A percentile compares a stretch with the other conserved stretches of the same genome.
These are phyloP conservation scores for Gambusia affinis DNA, from an alignment of 2,113 vertebrate species.

Conservation along the genomic window DNA sequence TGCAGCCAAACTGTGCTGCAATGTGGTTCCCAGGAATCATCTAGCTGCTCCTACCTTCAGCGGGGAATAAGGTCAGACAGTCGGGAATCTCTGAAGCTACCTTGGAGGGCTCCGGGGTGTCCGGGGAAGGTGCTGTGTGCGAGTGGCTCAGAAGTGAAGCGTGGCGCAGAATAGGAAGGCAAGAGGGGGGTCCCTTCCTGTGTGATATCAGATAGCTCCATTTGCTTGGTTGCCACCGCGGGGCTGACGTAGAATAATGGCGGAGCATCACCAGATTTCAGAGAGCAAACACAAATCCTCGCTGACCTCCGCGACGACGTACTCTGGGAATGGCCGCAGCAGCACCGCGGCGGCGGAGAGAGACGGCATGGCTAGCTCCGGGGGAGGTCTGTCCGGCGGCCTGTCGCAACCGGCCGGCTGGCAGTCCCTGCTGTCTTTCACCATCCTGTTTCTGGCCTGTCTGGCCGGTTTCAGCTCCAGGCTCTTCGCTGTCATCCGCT, in stretches of 20 bases:
- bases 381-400: slow-evolving; percentile 79
- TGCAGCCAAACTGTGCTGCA: slow-evolving; percentile 65
- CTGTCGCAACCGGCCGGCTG: slow-evolving; percentile 95
- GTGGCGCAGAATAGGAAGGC: slow-evolving; percentile 56
- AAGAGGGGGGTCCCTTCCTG: slow-evolving; percentile 44
- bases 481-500: slow-evolving; percentile 96
- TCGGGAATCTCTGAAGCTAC: slow-evolving; percentile 1
- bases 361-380: slow-evolving; percentile 40
- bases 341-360: slow-evolving; percentile 61
- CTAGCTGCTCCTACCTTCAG: slow-evolving; percentile 22
- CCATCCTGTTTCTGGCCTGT: slow-evolving; percentile 96
- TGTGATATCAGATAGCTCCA: slow-evolving; percentile 57
- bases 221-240: slow-evolving; percentile 44
- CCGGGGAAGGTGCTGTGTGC: slow-evolving; percentile 36
- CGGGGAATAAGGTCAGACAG: slow-evolving; percentile 30
- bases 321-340: slow-evolving; percentile 83
- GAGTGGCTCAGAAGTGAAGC: slow-evolving; percentile 54
- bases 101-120: slow-evolving; percentile 18
- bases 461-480: slow-evolving; percentile 95
- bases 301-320: slow-evolving; percentile 80
- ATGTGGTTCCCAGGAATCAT: slow-evolving; percentile 52
- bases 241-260: slow-evolving; percentile 87
- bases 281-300: slow-evolving; percentile 89
- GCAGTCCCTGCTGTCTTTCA: slow-evolving; percentile 96
- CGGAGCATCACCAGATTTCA: slow-evolving; percentile 89